Base-by-base conservation (phyloP, 2,797 vertebrate species). In the Hydrocynus forskahlii region DNA sequence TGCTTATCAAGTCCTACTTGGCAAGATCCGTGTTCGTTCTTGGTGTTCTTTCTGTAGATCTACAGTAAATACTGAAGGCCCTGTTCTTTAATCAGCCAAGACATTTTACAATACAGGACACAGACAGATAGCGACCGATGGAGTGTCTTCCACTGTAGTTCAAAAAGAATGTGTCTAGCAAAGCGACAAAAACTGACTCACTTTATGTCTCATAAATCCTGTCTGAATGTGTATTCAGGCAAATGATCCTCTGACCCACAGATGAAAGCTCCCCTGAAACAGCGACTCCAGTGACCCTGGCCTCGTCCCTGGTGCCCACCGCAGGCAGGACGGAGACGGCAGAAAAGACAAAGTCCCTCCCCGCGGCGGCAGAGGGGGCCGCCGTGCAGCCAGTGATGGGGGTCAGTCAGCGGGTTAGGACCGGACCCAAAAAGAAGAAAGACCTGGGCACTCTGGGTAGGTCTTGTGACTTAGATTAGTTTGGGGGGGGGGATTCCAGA, bases 401-500 rank as follows among this genome's bases (percentile, higher is more conserved):
- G 6, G 96, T 97, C 91, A 97, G 95, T 81, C 96, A 97, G 92
- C 91, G 94, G 48, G 97, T 97, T 23, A 95, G 90, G 81, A 94
- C 92, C 69, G 93, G 92, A 64, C 91, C 97, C 62, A 95, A 94
- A 72, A 94, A 95, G 85, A 99, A 99, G 85, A 97, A 98, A 87
- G 97, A 99, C 89, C 93, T 98, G 0, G 98, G 98, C 74, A 93
- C 89, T 4, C 66, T 94, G 64, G 97, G 97, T 97, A 89, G 16
- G 86, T 75, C 64, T 54, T 64, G 45, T 38, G 60, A n/a, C 4
- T 57, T 21, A 64, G 45, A 64, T 64, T 14, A 35, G 8, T 29
- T 29, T 1, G 29, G 40, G 14, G 60, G 19, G 2, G 0, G 45
- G 14, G 40, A 57, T 71, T 8, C 43, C 63, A 73, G 38, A 72